A percentile compares a stretch with the other conserved stretches of the same genome.
phyloP scores from a whole-genome alignment of 2,113 vertebrate genomes.

The Amphiprion percula region DNA sequence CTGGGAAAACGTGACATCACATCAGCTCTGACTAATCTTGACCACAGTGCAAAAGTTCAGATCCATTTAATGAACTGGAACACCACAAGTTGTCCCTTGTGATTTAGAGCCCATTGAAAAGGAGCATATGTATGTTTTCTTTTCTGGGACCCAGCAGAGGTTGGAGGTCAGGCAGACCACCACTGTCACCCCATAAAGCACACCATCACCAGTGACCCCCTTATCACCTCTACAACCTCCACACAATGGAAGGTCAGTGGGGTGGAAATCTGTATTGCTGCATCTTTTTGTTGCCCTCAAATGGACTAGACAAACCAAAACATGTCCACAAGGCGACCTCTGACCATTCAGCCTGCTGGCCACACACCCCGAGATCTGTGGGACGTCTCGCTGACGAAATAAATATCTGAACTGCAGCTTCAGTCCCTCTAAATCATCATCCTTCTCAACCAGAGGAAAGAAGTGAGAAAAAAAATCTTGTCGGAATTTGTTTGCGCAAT shows the following conservation, averaged over 20 bases:
- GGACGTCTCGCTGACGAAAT: slow-evolving; percentile 1
- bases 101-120: slow-evolving; percentile 61
- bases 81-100: slow-evolving; percentile 43
- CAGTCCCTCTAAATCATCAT: neutral
- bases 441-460: neutral
- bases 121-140: slow-evolving; percentile 73
- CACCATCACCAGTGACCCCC: slow-evolving; percentile 51
- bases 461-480: neutral
- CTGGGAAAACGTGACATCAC: neutral
- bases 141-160: slow-evolving; percentile 52
- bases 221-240: slow-evolving; percentile 38
- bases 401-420: slow-evolving; percentile 4
- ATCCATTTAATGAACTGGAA: slow-evolving; percentile 70
- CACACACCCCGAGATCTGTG: slow-evolving; percentile 30
- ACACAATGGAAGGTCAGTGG: slow-evolving; percentile 71
- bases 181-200: slow-evolving; percentile 55
- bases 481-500: neutral
- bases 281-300: slow-evolving; percentile 56
- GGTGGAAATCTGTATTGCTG: slow-evolving; percentile 53
- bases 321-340: slow-evolving; percentile 60
- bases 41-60: slow-evolving; percentile 63
- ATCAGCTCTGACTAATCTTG: slow-evolving; percentile 46
- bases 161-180: slow-evolving; percentile 57
- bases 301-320: slow-evolving; percentile 59
- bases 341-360: slow-evolving; percentile 46